phyloP scores from a whole-genome alignment of 2,113 vertebrate genomes.

The Antechinus flavipes region DNA sequence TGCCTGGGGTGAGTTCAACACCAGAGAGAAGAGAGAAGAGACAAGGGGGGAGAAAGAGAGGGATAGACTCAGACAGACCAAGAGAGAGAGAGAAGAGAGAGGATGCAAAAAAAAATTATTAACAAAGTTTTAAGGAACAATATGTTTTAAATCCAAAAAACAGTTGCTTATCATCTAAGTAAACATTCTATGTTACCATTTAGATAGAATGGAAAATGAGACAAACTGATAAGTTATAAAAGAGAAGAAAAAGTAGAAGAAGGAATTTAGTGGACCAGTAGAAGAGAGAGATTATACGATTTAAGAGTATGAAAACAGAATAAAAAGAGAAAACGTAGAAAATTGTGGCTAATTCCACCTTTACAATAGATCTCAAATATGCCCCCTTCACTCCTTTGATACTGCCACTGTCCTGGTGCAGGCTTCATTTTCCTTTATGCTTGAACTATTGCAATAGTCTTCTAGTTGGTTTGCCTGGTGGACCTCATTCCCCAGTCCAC shows the following conservation, averaged over 20 bases:
- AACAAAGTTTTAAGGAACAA: neutral
- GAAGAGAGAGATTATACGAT: neutral
- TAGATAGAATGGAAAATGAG: neutral
- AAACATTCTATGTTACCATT: neutral
- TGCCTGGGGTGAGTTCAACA: constrained; percentile 2
- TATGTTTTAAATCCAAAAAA: neutral
- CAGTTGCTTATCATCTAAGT: neutral
- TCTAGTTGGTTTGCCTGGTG: neutral
- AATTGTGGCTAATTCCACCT: neutral
- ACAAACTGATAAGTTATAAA: neutral
- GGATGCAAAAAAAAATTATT: neutral
- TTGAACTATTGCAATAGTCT: neutral
- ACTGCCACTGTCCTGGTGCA: neutral
- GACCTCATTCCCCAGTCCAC: neutral
- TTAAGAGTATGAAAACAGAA: neutral
- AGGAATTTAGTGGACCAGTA: neutral
- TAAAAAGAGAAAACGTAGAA: neutral
- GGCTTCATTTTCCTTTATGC: neutral
- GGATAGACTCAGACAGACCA: too few relatives aligned
- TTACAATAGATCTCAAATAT: neutral
- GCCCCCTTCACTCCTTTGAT: neutral
- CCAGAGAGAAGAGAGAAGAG: neutral
- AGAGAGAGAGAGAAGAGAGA: neutral
- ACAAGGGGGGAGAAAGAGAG: too few relatives aligned
- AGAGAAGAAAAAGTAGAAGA: neutral